A percentile compares a stretch with the other conserved stretches of the same genome.
Conservation (phyloP, 2,888 invertebrate species). For the Sicus ferrugineus region DNA sequence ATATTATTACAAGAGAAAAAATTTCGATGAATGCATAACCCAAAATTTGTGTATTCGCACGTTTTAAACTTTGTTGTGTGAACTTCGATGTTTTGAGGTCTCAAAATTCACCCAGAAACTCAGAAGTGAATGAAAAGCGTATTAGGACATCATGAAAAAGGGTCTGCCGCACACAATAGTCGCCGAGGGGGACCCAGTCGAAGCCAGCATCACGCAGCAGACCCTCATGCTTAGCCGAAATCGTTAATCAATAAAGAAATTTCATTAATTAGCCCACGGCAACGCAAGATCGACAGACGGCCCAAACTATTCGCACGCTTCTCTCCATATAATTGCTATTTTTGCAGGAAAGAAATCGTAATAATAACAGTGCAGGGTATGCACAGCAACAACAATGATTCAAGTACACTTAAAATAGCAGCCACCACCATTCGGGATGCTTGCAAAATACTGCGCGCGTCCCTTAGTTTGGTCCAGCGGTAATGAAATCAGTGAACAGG, state of each 20-base stretch:
- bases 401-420: background rate
- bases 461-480: no score
- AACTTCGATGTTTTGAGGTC: no score
- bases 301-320: slow-evolving; percentile 2
- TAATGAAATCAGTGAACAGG: background rate
- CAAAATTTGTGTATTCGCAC: background rate
- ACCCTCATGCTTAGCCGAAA: slow-evolving; percentile 9
- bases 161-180: background rate
- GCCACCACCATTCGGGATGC: background rate
- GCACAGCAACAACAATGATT: background rate
- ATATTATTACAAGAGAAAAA: background rate
- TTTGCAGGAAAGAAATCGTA: slow-evolving; percentile 2
- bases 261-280: slow-evolving; percentile 27
- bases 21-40: background rate
- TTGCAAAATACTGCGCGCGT: no score
- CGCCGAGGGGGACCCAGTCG: background rate
- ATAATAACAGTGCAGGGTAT: background rate
- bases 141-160: background rate
- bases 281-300: background rate
- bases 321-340: slow-evolving; percentile 18
- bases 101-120: no score
- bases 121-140: slow-evolving; percentile 1
- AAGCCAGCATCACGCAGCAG: background rate
- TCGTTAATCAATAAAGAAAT: slow-evolving; percentile 30
- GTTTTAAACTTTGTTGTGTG: no score